Base-by-base conservation (phyloP, 2,113 vertebrate genomes). In the Antennarius striatus region DNA sequence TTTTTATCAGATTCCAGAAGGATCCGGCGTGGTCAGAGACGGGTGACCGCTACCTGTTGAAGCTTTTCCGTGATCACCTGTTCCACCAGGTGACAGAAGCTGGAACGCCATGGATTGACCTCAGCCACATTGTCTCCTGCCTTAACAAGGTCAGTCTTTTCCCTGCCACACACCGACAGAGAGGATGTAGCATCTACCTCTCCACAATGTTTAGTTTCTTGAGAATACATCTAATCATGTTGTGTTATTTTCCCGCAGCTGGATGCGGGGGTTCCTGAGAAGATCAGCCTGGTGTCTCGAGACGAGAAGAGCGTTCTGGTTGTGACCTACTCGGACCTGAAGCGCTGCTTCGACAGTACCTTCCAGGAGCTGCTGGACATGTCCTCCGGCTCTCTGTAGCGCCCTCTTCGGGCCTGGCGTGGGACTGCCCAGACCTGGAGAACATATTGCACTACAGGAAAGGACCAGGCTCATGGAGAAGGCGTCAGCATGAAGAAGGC, bases 81-180 rank as follows among this genome's bases (percentile, higher is more conserved):
- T 99, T 99, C 80, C 98, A 99, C 91, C 98, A 99, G 91, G 97
- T 99, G 91, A 97, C 98, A 36, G 98, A 99, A 92, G 94, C 97
- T 0, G 96, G 96, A 83, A 95, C 94, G 67, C 98, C 98, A 66
- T 99, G 98, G 98, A 96, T 99, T 66, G 98, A 99, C 92, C 95
- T 99, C 91, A 98, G 97, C 93, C 98, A 99, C 91, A 99, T 99
- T 49, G 97, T 99, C 86, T 96, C 96, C 90, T 99, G 98, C 94
- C 96, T 99, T 93, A 99, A 99, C 92, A 99, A 99, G 94, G 98
- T 99, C 91, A 93, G 88, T 80, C 32, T 17, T 12, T 48, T 16
- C 9, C 49, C 6, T 0, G 2, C 3, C 6, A 6, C 9, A 14
- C 14, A 16, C 40, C 6, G 1, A 42, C 40, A 42, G 40, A 6